These are phyloP conservation scores for Cyphomyrus plagiostoma DNA, from an alignment of 2,113 vertebrate species.

Conservation along the genomic window DNA sequence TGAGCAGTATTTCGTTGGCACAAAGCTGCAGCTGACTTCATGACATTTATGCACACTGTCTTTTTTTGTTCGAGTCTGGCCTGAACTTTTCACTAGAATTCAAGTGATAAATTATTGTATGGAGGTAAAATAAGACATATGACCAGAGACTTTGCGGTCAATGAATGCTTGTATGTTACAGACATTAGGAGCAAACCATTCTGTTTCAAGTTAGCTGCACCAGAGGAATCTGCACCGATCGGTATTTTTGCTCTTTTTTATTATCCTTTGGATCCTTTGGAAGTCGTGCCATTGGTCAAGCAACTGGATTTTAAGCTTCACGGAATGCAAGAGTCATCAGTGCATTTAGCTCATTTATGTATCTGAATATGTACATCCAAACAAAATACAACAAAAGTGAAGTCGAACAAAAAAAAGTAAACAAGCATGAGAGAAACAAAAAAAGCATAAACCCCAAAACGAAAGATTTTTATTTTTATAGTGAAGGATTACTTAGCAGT, in stretches of 20 bases:
- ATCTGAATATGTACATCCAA: background rate
- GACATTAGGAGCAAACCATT: background rate
- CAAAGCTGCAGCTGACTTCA: background rate
- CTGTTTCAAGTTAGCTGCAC: background rate
- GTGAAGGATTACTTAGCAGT: background rate
- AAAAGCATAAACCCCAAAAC: background rate
- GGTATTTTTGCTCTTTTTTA: background rate
- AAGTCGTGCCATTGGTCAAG: background rate
- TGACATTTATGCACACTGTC: conserved; percentile 1
- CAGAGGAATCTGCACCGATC: background rate
- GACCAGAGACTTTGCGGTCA: background rate
- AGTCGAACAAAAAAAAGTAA: background rate
- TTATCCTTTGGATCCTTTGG: background rate
- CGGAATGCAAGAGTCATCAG: background rate
- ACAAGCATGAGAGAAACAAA: background rate
- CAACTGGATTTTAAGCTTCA: background rate
- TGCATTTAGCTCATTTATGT: background rate
- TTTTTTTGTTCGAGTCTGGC: background rate
- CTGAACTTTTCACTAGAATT: background rate
- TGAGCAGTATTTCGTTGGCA: background rate
- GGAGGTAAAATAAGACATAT: background rate
- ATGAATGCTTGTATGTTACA: background rate
- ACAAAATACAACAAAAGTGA: background rate
- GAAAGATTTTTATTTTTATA: background rate
- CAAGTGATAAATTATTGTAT: background rate